Percentiles rank a stretch among this genome's conserved stretches.
phyloP scores from a whole-genome alignment of 2,113 vertebrate species.

The Mus musculus region GRCm39 chr7:125296501-125297000 shows the following conservation, averaged over 20 bases:
- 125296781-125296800: background rate
- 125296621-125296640: background rate
- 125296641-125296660: background rate
- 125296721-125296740: background rate
- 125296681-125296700: conserved; percentile 23
- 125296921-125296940: background rate
- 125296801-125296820: background rate
- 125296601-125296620: background rate
- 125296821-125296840: background rate
- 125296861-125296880: background rate
- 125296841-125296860: background rate
- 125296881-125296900: background rate
- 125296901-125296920: background rate
- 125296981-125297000: background rate
- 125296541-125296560: background rate
- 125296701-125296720: background rate
- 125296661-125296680: background rate
- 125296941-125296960: background rate
- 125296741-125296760: background rate
- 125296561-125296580: background rate
- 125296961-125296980: background rate
- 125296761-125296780: background rate
- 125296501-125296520: background rate
- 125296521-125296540: background rate
- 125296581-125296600: background rate